Base-by-base conservation (phyloP, 2,888 invertebrate species). In the Nebria salina region DNA sequence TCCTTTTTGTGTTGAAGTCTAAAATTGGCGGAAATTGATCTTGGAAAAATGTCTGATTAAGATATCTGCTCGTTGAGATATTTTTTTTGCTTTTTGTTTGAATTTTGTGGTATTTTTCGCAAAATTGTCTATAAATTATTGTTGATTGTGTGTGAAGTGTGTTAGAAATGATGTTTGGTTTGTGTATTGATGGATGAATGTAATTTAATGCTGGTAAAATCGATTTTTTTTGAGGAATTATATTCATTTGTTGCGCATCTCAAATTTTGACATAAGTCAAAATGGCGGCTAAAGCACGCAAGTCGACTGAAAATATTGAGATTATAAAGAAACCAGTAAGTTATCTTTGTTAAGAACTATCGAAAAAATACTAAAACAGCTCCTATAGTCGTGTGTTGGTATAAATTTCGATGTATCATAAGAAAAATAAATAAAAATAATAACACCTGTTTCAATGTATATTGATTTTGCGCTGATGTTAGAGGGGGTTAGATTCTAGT, bases 161-260 rank as follows among this genome's bases (percentile, higher is more conserved):
- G 5, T 34, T 34, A 34, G 34, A 34, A 34, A 34, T 34, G 5
- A 34, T 4, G 5, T 34, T 2, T 34, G 2, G 34, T 34, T 34
- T 34, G 34, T 34, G 34, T 34, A 34, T 34, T 34, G 34, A 34
- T 34, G 34, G 34, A 34, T 34, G 34, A 34, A 4, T 34, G 34
- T 34, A 34, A 34, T 34, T 34, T 34, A 2, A 54, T 54, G 13
- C 54, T 54, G 13, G 54, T 54, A 54, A 54, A 11, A 54, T 11
- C 54, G 5, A 70, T 70, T 70, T 70, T 70, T 70, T 26, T 25
- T 7, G 15, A 25, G 25, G 25, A 70, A 26, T 2, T 2, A 20
- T 9, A 41, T 65, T 79, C 79, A 79, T 79, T 75, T 79, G 79
- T 79, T 79, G 79, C 79, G 75, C 75, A 79, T 75, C 68, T 79